Conservation (phyloP, 2,888 invertebrate species). For the Hemaris fuciformis region DNA sequence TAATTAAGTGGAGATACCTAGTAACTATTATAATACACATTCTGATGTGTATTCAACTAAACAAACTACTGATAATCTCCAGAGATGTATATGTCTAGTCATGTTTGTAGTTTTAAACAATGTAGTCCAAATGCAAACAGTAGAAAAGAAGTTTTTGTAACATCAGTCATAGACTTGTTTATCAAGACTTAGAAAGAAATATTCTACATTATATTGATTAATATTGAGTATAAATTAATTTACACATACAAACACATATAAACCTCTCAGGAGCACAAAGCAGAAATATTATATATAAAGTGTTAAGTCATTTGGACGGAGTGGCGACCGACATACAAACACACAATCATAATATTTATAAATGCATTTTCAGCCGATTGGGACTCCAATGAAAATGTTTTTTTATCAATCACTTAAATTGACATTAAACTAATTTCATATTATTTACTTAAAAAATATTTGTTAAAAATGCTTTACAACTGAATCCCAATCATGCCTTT, state of each 20-base stretch:
- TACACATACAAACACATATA: slow-evolving; percentile 24
- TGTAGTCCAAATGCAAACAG: no score
- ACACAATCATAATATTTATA: slow-evolving; percentile 39
- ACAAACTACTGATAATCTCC: not conserved
- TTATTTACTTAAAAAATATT: no score
- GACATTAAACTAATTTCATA: no score
- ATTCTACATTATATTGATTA: no score
- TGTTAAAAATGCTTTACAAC: not conserved
- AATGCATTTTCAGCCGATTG: slow-evolving; percentile 59
- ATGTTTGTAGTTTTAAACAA: no score
- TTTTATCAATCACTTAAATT: no score
- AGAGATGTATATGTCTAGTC: not conserved
- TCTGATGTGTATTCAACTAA: not conserved
- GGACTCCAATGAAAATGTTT: slow-evolving; percentile 13
- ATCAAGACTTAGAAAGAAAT: no score
- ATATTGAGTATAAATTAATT: no score
- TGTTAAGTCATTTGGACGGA: slow-evolving; percentile 50
- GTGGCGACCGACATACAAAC: slow-evolving; percentile 33
- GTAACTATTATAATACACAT: not conserved
- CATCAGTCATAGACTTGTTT: no score
- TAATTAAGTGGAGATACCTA: no score
- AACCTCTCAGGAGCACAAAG: slow-evolving; percentile 32
- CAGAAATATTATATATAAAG: slow-evolving; percentile 31
- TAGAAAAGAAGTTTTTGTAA: no score
- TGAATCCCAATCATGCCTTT: not conserved